Conservation (phyloP, 2,888 invertebrate genomes). For the Stenichneumon culpator region DNA sequence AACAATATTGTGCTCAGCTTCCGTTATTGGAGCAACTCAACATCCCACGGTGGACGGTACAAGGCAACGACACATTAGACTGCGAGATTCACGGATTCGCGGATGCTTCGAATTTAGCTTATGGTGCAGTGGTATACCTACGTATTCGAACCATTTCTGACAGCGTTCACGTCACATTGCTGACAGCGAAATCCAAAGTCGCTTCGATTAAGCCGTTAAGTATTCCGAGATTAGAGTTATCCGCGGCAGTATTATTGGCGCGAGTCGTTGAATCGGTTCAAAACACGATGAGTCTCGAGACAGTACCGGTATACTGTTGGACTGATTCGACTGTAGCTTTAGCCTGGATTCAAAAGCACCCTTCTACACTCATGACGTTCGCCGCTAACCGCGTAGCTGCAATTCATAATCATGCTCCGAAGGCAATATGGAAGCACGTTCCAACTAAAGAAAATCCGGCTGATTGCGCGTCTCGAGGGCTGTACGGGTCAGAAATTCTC, state of each 20-base stretch:
- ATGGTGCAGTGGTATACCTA: not conserved
- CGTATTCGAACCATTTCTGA: not conserved
- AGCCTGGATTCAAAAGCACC: slow-evolving; percentile 58
- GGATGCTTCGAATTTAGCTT: slow-evolving; percentile 3
- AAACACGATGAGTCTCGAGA: slow-evolving; percentile 13
- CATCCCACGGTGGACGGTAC: not conserved
- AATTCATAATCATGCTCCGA: slow-evolving; percentile 49
- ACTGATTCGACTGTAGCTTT: slow-evolving; percentile 66
- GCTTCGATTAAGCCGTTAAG: not conserved
- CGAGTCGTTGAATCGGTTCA: slow-evolving; percentile 36
- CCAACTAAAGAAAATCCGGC: slow-evolving; percentile 69
- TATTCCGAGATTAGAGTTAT: slow-evolving; percentile 64
- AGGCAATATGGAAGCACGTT: slow-evolving; percentile 63
- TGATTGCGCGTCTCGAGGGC: slow-evolving; percentile 70
- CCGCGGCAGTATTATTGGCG: slow-evolving; percentile 56
- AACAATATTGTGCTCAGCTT: not conserved
- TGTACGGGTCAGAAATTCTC: slow-evolving; percentile 52
- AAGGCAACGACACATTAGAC: not conserved
- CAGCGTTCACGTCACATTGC: not conserved
- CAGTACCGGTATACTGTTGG: slow-evolving; percentile 41
- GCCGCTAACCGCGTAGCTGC: slow-evolving; percentile 49
- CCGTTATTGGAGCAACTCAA: not conserved
- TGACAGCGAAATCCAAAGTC: not conserved
- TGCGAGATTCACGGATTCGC: not conserved
- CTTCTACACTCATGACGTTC: slow-evolving; percentile 53